These are phyloP conservation scores for Echiichthys vipera DNA, from an alignment of 2,797 vertebrate genomes.

Conservation along the genomic window DNA sequence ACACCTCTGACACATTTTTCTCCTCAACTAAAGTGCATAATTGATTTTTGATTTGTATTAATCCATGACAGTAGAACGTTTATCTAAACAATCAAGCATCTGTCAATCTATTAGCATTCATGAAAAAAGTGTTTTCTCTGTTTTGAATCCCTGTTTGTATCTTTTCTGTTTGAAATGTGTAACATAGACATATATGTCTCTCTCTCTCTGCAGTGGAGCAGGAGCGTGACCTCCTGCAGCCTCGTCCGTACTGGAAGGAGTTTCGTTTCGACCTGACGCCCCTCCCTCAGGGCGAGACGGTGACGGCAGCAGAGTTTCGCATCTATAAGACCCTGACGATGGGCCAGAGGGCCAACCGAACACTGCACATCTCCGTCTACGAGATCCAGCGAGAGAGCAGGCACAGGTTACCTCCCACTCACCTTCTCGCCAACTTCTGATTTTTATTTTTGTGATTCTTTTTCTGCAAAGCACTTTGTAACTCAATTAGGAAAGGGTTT, in stretches of 20 bases:
- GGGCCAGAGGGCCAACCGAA: conserved; percentile 84
- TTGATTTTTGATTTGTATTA: background rate
- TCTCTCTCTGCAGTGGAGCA: conserved; percentile 86
- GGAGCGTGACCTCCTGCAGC: conserved; percentile 88
- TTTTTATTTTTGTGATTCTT: background rate
- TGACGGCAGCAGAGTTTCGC: conserved; percentile 93
- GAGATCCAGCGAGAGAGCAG: conserved; percentile 88
- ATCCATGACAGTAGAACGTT: background rate
- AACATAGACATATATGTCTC: background rate
- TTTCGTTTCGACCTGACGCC: conserved; percentile 94
- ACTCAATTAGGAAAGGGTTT: background rate
- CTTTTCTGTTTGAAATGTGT: background rate
- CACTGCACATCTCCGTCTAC: conserved; percentile 92
- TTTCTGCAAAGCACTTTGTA: background rate
- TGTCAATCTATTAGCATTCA: background rate
- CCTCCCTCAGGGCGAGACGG: conserved; percentile 90
- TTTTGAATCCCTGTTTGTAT: background rate
- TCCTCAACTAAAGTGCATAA: background rate
- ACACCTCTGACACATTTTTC: background rate
- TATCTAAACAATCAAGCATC: background rate
- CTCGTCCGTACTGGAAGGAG: conserved; percentile 96
- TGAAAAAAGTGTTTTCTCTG: background rate
- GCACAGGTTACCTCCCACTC: conserved; percentile 82
- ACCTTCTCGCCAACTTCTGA: background rate
- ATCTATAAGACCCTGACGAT: conserved; percentile 91